Base-by-base conservation (phyloP, 2,888 invertebrate genomes). In the Cerastoderma edule region DNA sequence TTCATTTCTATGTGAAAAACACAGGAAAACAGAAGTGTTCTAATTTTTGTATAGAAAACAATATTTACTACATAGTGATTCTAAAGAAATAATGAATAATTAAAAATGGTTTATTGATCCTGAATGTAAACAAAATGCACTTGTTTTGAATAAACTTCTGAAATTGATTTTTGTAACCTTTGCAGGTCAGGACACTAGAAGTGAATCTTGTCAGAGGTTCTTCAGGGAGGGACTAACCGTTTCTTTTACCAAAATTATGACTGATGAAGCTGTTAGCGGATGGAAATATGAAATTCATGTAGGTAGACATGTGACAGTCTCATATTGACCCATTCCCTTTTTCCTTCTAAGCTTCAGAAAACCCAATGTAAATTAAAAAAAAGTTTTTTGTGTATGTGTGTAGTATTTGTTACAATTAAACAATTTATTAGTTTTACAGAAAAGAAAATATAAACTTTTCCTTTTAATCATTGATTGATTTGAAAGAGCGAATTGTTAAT, bases 251-350 rank as follows among this genome's bases (percentile, higher is more conserved):
- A 98, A 98, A 94, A 98, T 99, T 91, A 95, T 99, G 90, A 98
- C 98, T 24, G 99, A 99, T 93, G 99, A 99, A 93, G 98, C 99
- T 68, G 98, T 99, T 67, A 97, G 97, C 90, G 98, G 98, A 90
- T 99, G 99, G 99, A 99, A 98, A 93, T 95, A 96, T 90, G 98
- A 98, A 93, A 99, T 99, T 92, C 98, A 99, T 93, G 96, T 93
- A 87, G 91, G 92, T 90, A 10, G 24, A 27, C n/a, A n/a, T n/a
- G n/a, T n/a, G n/a, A n/a, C n/a, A n/a, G n/a, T n/a, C n/a, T n/a
- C n/a, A n/a, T n/a, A n/a, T n/a, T n/a, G n/a, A n/a, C n/a, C n/a
- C n/a, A n/a, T n/a, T n/a, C n/a, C n/a, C n/a, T n/a, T n/a, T n/a
- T n/a, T n/a, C n/a, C n/a, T n/a, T n/a, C n/a, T n/a, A n/a, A n/a